phyloP scores from a whole-genome alignment of 2,888 invertebrate species.

The Nomada hirtipes region DNA sequence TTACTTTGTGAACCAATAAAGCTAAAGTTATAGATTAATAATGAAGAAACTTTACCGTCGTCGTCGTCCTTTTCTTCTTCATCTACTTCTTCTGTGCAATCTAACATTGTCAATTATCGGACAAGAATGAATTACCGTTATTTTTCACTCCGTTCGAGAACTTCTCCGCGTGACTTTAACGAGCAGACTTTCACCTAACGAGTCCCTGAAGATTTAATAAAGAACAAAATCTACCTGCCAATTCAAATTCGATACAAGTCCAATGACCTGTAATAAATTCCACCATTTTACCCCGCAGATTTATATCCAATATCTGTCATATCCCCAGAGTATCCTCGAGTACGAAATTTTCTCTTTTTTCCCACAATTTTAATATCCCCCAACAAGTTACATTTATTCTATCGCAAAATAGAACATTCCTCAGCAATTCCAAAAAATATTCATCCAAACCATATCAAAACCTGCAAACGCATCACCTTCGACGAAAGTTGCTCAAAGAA shows the following conservation, averaged over 20 bases:
- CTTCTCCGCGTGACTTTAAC: constrained; percentile 50
- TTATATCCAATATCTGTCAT: too few relatives aligned
- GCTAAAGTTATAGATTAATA: constrained; percentile 61
- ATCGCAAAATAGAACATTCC: too few relatives aligned
- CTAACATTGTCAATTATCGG: constrained; percentile 60
- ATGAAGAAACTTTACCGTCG: constrained; percentile 51
- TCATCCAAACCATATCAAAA: too few relatives aligned
- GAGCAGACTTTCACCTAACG: constrained; percentile 40
- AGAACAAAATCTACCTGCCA: constrained; percentile 16
- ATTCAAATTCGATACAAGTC: constrained; percentile 14
- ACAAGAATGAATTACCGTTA: constrained; percentile 54
- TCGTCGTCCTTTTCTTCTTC: constrained; percentile 13
- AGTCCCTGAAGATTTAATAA: constrained; percentile 28
- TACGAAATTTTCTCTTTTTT: too few relatives aligned
- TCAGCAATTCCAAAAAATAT: too few relatives aligned
- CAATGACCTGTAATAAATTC: background rate
- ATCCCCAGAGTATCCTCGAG: too few relatives aligned
- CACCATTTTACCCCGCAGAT: too few relatives aligned
- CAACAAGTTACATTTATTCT: too few relatives aligned
- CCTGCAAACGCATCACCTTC: too few relatives aligned
- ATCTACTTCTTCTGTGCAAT: constrained; percentile 22
- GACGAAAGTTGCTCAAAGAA: too few relatives aligned
- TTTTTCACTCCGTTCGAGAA: constrained; percentile 47
- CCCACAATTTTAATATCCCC: too few relatives aligned
- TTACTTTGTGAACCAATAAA: constrained; percentile 59